Percentiles rank a stretch among this genome's conserved stretches.
phyloP scores from a whole-genome alignment of 2,113 vertebrate species.

The Suncus etruscus region DNA sequence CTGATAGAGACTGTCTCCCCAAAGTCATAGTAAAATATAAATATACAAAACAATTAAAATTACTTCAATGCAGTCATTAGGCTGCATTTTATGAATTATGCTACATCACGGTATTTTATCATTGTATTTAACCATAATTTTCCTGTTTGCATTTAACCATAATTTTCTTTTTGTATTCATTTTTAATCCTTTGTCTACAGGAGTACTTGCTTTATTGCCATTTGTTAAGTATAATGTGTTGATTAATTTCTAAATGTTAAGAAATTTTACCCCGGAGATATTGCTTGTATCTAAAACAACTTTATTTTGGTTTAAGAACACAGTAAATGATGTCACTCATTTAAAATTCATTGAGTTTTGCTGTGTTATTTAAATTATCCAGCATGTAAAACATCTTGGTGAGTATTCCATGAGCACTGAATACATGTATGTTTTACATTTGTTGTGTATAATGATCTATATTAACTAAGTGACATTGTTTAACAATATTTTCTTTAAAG shows the following conservation, averaged over 20 bases:
- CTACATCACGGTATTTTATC: neutral
- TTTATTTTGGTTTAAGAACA: slow-evolving; percentile 33
- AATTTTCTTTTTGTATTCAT: slow-evolving; percentile 5
- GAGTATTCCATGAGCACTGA: neutral
- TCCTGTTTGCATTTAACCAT: slow-evolving; percentile 23
- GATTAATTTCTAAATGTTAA: neutral
- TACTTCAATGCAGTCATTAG: neutral
- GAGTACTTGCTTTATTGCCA: slow-evolving; percentile 38
- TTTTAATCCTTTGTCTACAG: neutral
- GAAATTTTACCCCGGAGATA: neutral
- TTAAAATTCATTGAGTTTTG: slow-evolving; percentile 28
- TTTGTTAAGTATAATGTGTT: neutral
- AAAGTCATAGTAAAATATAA: neutral
- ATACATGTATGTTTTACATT: neutral
- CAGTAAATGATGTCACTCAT: slow-evolving; percentile 16
- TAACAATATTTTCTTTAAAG: slow-evolving; percentile 1
- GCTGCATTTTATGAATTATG: slow-evolving; percentile 8
- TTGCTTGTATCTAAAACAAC: neutral
- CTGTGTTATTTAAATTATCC: neutral
- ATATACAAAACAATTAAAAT: slow-evolving; percentile 42
- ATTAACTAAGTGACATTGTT: slow-evolving; percentile 35
- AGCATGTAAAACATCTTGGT: neutral
- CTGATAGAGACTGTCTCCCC: too few relatives aligned
- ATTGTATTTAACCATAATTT: too few relatives aligned
- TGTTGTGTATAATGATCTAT: neutral